These are phyloP conservation scores for Phainopepla nitens DNA, from an alignment of 2,113 vertebrate species.

Conservation along the genomic window DNA sequence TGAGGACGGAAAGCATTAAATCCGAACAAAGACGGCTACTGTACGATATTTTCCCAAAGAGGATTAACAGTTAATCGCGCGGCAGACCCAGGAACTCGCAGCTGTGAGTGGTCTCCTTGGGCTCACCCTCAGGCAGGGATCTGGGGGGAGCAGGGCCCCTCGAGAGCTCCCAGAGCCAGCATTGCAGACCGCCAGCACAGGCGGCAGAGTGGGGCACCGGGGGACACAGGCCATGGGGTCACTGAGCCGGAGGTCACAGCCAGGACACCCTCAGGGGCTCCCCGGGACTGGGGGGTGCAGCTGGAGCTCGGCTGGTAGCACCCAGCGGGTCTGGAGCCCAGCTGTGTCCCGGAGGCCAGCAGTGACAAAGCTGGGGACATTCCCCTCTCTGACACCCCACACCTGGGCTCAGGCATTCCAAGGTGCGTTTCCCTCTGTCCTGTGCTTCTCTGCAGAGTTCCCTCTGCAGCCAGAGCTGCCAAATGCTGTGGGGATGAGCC, in stretches of 20 bases:
- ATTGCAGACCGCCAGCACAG: neutral
- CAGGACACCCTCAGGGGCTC: neutral
- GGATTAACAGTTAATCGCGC: neutral
- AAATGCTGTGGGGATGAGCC: accelerated
- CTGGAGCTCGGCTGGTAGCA: accelerated
- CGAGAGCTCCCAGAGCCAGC: neutral
- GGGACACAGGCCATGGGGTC: neutral
- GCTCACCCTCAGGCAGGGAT: neutral
- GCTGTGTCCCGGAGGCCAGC: neutral
- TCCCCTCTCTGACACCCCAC: neutral
- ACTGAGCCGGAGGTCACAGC: accelerated
- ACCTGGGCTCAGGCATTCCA: neutral
- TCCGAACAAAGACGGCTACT: accelerated
- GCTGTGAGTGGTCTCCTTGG: neutral
- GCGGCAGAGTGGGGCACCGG: accelerated
- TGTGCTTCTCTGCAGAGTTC: accelerated
- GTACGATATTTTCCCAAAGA: accelerated
- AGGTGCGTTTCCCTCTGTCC: neutral
- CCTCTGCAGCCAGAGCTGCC: neutral
- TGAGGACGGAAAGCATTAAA: neutral
- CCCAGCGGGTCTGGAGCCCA: neutral
- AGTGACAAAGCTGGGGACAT: accelerated
- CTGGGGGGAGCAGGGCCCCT: neutral
- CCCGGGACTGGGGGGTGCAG: accelerated
- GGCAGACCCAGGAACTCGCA: neutral